Base-by-base conservation (phyloP, 2,797 vertebrate species). In the Alexandromys oeconomus region DNA sequence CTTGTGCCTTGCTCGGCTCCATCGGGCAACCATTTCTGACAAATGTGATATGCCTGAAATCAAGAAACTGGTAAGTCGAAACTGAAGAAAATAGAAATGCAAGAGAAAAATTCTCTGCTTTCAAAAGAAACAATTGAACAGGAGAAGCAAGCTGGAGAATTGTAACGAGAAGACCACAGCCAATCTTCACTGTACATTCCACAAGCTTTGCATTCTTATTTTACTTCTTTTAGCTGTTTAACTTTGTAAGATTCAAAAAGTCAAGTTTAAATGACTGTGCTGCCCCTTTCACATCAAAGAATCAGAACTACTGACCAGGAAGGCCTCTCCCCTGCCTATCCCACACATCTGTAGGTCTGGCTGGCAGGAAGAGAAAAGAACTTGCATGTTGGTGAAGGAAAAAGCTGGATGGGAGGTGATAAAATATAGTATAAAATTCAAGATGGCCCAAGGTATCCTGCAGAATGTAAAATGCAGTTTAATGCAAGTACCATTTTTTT, bases 121-220 rank as follows among this genome's bases (percentile, higher is more conserved):
- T 99, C 99, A 94, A 99, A 99, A 99, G 99, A 99, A 98, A 99
- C 98, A 89, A 99, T 99, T 89, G 99, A 99, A 98, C 99, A 99
- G 98, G 99, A 99, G 98, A 99, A 99, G 99, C 98, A 99, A 99
- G 77, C 98, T 0, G 93, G 98, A 92, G 98, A 98, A 87, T 98
- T 98, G 97, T 98, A 98, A 99, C 99, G 99, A 99, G 98, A 98
- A 92, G 87, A 67, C 86, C 95, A 86, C 97, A 98, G 98, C 98
- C 99, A 98, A 97, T 98, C 98, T 98, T 98, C 98, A 98, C 98
- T 99, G 99, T 99, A 99, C 99, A 99, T 99, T 99, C 99, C 99
- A 99, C 99, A 98, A 99, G 99, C 99, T 99, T 99, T 99, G 99
- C 99, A 99, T 99, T 99, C 99, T 99, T 99, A 99, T 99, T 99